Percentiles rank a stretch among this genome's conserved stretches.
Evolutionary conservation across 2,113 vertebrate species (phyloP).

Genomic region (Porphyrio hochstetteri): DNA sequence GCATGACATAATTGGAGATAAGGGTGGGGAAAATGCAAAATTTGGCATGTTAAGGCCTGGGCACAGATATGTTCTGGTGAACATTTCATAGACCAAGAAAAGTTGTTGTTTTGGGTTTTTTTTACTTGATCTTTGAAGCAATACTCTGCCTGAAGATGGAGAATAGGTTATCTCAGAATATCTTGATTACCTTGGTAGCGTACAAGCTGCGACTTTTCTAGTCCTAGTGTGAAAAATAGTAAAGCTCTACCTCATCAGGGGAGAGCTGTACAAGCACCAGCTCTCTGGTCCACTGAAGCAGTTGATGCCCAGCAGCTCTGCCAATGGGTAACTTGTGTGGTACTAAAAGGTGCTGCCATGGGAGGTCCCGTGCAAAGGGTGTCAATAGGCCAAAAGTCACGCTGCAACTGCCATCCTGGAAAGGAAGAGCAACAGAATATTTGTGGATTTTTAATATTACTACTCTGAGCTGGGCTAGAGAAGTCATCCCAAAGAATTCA

Average conservation of each 20-base stretch:
- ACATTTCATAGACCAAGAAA: neutral
- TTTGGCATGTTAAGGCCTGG: neutral
- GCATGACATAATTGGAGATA: neutral
- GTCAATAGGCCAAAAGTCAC: neutral
- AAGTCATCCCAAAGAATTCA: neutral
- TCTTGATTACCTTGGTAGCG: no score
- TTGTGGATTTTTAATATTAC: neutral
- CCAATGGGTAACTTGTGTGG: rapidly evolving
- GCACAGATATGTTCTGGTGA: neutral
- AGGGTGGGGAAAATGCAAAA: neutral
- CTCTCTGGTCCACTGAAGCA: neutral
- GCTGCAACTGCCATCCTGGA: neutral
- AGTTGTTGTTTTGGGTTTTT: neutral
- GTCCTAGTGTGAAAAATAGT: neutral
- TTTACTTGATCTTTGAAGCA: neutral
- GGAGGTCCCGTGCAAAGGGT: rapidly evolving
- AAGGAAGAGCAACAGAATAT: neutral
- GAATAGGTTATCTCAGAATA: neutral
- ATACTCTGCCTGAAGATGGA: neutral
- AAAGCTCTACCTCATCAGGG: rapidly evolving
- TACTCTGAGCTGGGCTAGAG: neutral
- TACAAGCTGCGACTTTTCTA: neutral
- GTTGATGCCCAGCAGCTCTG: neutral
- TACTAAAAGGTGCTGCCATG: neutral
- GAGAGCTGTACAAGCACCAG: neutral